phyloP scores from a whole-genome alignment of 2,888 invertebrate species.

The Microchrysa polita region DNA sequence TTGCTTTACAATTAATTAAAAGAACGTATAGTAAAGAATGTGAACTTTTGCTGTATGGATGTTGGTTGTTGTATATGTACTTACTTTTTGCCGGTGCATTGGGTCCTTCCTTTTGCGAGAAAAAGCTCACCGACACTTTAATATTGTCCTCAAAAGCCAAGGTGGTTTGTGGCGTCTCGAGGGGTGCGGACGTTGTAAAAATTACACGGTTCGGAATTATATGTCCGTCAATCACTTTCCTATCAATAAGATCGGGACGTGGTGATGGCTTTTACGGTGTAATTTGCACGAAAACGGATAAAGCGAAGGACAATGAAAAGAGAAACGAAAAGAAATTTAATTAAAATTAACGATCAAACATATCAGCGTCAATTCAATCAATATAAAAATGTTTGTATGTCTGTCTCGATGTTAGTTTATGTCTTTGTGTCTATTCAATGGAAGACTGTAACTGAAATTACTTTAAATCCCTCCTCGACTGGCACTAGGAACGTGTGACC shows the following conservation, averaged over 20 bases:
- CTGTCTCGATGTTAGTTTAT: constrained; percentile 17
- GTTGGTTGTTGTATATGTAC: too few relatives aligned
- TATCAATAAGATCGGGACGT: constrained; percentile 79
- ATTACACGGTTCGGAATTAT: constrained; percentile 87
- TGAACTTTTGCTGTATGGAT: too few relatives aligned
- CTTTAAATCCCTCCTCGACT: constrained; percentile 89
- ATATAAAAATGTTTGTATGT: too few relatives aligned
- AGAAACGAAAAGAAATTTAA: constrained; percentile 18
- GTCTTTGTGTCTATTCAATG: constrained; percentile 7
- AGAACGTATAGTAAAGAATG: too few relatives aligned
- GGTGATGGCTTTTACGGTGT: constrained; percentile 72
- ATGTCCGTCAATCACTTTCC: constrained; percentile 88
- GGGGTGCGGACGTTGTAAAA: constrained; percentile 83
- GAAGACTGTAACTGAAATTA: constrained; percentile 62
- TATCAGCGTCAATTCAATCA: too few relatives aligned
- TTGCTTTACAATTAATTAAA: too few relatives aligned
- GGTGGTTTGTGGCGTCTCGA: constrained; percentile 79
- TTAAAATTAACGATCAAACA: constrained; percentile 35
- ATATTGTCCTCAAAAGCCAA: constrained; percentile 84
- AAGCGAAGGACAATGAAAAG: constrained; percentile 20
- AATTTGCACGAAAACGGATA: constrained; percentile 45
- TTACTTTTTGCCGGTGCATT: constrained; percentile 69
- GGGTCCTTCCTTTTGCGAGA: constrained; percentile 74
- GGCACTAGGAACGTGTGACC: constrained; percentile 91
- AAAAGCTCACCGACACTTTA: constrained; percentile 83